Conservation (phyloP, 2,888 invertebrate species). For the Metalampra italica region DNA sequence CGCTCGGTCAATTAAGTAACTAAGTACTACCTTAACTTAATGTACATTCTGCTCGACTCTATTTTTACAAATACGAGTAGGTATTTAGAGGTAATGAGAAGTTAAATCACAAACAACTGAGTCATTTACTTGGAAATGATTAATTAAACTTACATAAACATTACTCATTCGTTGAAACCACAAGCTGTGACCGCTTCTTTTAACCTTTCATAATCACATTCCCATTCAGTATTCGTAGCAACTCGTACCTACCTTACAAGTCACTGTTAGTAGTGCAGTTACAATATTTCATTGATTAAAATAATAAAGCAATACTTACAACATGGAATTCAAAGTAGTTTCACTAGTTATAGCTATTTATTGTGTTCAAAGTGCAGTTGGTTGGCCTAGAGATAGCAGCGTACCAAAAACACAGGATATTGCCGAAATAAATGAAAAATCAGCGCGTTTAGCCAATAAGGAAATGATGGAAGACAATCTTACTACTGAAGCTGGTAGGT, state of each 20-base stretch:
- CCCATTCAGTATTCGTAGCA: slow-evolving; percentile 3
- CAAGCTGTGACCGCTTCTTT: slow-evolving; percentile 10
- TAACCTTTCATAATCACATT: slow-evolving; percentile 32
- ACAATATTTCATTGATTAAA: background rate
- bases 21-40: too few relatives aligned
- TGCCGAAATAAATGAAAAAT: background rate
- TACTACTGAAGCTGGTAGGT: background rate
- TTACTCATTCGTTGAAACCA: background rate
- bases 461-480: background rate
- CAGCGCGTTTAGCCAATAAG: background rate
- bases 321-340: slow-evolving; percentile 21
- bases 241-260: background rate
- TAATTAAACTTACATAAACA: background rate
- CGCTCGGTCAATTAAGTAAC: too few relatives aligned
- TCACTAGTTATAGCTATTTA: slow-evolving; percentile 20
- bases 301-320: slow-evolving; percentile 14
- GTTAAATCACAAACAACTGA: background rate
- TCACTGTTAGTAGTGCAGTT: slow-evolving; percentile 4
- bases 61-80: too few relatives aligned
- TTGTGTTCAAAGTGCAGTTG: slow-evolving; percentile 23
- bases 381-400: slow-evolving; percentile 32
- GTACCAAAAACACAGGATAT: slow-evolving; percentile 21
- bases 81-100: background rate
- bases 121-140: background rate
- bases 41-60: too few relatives aligned